phyloP scores from a whole-genome alignment of 2,888 invertebrate genomes.

The Pilophorus perplexus region DNA sequence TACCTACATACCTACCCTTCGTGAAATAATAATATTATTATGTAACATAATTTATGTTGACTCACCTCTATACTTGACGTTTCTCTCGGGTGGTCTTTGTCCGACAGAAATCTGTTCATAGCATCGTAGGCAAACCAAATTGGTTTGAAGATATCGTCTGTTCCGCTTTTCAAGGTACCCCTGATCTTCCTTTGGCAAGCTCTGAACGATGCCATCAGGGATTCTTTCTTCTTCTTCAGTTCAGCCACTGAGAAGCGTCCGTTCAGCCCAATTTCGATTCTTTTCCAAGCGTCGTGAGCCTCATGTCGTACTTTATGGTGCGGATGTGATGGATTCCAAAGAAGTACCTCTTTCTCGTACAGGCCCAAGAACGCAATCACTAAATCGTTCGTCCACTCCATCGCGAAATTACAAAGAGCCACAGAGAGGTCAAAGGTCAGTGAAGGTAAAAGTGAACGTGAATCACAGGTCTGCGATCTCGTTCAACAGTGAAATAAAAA shows the following conservation, averaged over 20 bases:
- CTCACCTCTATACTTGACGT: too few relatives aligned
- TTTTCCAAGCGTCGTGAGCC: constrained; percentile 8
- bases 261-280: background rate
- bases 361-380: background rate
- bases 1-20: too few relatives aligned
- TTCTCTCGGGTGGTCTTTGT: too few relatives aligned
- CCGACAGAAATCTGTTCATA: too few relatives aligned
- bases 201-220: constrained; percentile 18
- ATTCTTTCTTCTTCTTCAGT: constrained; percentile 16
- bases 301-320: background rate
- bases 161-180: background rate
- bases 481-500: too few relatives aligned
- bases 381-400: constrained; percentile 6
- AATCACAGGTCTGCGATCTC: too few relatives aligned
- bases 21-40: too few relatives aligned
- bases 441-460: too few relatives aligned
- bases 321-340: constrained; percentile 16
- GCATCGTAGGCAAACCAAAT: constrained; percentile 16
- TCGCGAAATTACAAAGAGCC: too few relatives aligned
- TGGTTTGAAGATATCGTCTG: constrained; percentile 1
- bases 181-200: background rate
- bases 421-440: too few relatives aligned
- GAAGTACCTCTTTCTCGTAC: too few relatives aligned
- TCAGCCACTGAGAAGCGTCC: background rate
- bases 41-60: too few relatives aligned